Evolutionary conservation across 1,140 invertebrate species (phyloP), one percentile per base, ranked within the genome.

Genomic region (Ceratoteleas bidentatus): DNA sequence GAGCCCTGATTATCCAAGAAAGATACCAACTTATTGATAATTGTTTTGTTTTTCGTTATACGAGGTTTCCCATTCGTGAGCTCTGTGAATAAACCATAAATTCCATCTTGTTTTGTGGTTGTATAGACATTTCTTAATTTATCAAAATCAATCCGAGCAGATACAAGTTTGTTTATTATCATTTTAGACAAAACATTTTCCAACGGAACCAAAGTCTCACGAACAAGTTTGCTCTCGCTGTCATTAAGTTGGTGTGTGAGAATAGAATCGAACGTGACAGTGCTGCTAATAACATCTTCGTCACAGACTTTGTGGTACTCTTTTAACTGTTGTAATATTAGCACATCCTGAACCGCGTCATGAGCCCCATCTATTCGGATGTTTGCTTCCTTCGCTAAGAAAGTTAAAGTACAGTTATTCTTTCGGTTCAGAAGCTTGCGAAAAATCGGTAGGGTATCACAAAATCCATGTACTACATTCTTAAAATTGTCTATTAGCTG

Each of bases 381-480:
- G 0, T 49, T 6, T n/a, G 58, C 40, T 33, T 73, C 58, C 49
- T 62, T 13, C 2, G 69, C 58, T 3, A 73, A 16, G 47, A 14
- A 62, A n/a, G 9, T 50, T 11, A 73, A 64, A n/a, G 47, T 45
- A 38, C 50, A 73, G 32, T 34, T n/a, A 14, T 62, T 49, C 4
- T 34, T 73, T 0, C 58, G 36, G 10, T 62, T 73, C 11, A 78
- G 53, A 33, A 49, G 16, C 5, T 50, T 57, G 24, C 60, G n/a
- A 60, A 70, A 78, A 7, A 78, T 14, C 13, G 14, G 14, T 9
- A 81, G 64, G 1, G 40, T 50, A 16, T 81, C 78, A 43, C n/a
- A 13, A 38, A 81, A 81, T 11, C 64, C 69, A 8, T 16, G n/a
- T 9, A 65, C 54, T 2, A 81, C 65, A 14, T 50, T 14, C 54